phyloP scores from a whole-genome alignment of 2,113 vertebrate genomes.

The Rhea pennata region DNA sequence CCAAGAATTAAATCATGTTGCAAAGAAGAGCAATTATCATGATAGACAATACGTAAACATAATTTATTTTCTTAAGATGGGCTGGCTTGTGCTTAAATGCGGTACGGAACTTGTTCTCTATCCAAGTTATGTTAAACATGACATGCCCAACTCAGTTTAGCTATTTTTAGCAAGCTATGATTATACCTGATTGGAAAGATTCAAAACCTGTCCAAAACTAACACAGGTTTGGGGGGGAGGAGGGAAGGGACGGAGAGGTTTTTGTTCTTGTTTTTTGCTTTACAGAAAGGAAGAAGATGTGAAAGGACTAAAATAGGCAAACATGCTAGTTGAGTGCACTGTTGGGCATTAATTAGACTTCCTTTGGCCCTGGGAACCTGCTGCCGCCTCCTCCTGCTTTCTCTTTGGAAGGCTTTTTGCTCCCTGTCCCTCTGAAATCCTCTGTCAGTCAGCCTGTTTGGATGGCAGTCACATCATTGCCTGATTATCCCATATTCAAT shows the following conservation, averaged over 20 bases:
- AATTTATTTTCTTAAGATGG: not conserved
- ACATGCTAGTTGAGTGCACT: not conserved
- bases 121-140: not conserved
- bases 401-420: not conserved
- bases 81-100: not conserved
- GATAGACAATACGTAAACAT: not conserved
- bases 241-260: too few relatives aligned
- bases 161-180: not conserved
- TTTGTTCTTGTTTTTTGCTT: not conserved
- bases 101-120: not conserved
- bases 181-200: not conserved
- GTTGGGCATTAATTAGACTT: too few relatives aligned
- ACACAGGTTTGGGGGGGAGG: too few relatives aligned
- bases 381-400: not conserved
- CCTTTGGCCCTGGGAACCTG: not conserved
- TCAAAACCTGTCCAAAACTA: not conserved
- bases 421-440: too few relatives aligned
- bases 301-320: not conserved
- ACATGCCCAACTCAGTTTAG: not conserved
- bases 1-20: not conserved
- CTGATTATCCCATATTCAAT: not conserved
- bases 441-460: too few relatives aligned
- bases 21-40: not conserved
- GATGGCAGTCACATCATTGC: not conserved
- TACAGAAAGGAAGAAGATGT: not conserved